Evolutionary conservation across 2,888 invertebrate genomes (phyloP).

Genomic region (Lasioglossum lativentre): DNA sequence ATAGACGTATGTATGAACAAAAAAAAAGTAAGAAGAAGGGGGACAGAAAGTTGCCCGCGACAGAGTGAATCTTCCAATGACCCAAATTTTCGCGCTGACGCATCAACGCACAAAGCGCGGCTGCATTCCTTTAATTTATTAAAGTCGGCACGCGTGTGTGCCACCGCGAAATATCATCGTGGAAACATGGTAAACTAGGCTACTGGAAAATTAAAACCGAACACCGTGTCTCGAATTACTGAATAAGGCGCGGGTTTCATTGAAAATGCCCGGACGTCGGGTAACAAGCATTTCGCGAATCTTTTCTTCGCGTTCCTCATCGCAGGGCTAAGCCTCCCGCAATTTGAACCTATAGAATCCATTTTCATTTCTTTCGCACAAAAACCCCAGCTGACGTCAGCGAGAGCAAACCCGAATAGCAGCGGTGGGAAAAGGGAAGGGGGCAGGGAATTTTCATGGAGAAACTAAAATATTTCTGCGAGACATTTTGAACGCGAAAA

Average conservation of each 20-base stretch:
- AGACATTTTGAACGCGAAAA: background rate
- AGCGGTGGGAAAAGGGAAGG: too few relatives aligned
- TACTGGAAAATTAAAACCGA: conserved; percentile 4
- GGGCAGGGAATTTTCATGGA: background rate
- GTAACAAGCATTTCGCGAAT: conserved; percentile 15
- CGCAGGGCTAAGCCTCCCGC: background rate
- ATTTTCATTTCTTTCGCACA: conserved; percentile 5
- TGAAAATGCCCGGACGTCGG: background rate
- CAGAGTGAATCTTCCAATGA: background rate
- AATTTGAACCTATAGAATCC: background rate
- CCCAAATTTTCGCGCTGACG: conserved; percentile 8
- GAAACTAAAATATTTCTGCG: background rate
- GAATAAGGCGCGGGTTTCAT: background rate
- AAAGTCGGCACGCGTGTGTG: background rate
- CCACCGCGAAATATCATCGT: background rate
- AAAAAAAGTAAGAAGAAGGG: background rate
- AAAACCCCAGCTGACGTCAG: background rate
- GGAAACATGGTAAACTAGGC: background rate
- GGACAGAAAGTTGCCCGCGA: background rate
- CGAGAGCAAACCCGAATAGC: background rate
- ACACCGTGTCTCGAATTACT: background rate
- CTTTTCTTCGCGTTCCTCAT: background rate
- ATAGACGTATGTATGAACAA: background rate
- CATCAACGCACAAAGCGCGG: background rate
- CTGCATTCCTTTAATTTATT: background rate